Evolutionary conservation across 2,113 vertebrate genomes (phyloP).

Genomic region (Phocoena sinus): DNA sequence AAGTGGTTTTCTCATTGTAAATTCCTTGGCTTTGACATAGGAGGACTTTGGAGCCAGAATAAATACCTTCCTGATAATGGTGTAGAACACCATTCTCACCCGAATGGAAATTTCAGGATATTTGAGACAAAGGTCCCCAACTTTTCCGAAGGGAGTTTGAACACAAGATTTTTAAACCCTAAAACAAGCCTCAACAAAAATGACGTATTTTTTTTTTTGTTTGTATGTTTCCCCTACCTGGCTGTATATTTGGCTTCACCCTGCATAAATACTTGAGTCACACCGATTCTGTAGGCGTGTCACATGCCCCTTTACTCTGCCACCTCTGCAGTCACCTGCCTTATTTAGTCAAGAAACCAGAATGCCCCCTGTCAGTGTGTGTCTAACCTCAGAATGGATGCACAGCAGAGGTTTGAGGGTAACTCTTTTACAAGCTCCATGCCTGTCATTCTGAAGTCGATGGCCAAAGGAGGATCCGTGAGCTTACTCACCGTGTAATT

Average conservation of each 20-base stretch:
- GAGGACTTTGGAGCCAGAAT: conserved; percentile 60
- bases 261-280: background rate
- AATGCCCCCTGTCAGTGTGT: background rate
- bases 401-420: background rate
- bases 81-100: background rate
- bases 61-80: conserved; percentile 71
- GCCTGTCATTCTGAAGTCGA: conserved; percentile 19
- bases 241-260: conserved; percentile 1
- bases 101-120: conserved; percentile 48
- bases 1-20: conserved; percentile 14
- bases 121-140: conserved; percentile 52
- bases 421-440: background rate
- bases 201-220: background rate
- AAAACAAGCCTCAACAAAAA: conserved; percentile 47
- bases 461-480: background rate
- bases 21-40: conserved; percentile 68
- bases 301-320: background rate
- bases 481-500: conserved; percentile 29
- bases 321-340: background rate
- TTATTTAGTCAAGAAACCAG: background rate
- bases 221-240: background rate
- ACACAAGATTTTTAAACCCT: conserved; percentile 43
- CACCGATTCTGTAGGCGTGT: background rate
- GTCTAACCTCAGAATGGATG: background rate
- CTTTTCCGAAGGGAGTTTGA: conserved; percentile 51